Base-by-base conservation (phyloP, 2,113 vertebrate species). In the Atherinomorus stipes region DNA sequence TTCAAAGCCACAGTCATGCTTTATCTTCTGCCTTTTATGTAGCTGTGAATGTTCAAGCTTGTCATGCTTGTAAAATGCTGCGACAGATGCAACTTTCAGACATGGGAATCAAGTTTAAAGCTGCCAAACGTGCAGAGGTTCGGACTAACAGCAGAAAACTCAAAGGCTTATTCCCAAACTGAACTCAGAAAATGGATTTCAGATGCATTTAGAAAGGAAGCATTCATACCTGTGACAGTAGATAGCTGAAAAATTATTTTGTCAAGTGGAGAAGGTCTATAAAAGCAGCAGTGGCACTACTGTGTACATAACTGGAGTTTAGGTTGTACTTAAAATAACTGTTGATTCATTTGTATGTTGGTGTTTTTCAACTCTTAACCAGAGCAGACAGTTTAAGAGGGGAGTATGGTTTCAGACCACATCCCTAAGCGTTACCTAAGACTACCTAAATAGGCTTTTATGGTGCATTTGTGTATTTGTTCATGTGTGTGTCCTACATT, bases 331-430 rank as follows among this genome's bases (percentile, higher is more conserved):
- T 45, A 26, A 68, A 42, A 54, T 50, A 25, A 45, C 12, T 68
- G 25, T 49, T 77, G 58, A 68, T 68, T 53, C 49, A 47, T 18
- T 40, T 42, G 42, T 63, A 53, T 42, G 44, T 2, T 40, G 34
- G 72, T 64, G 57, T 64, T 64, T 56, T 23, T 71, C 21, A 56
- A 22, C 18, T 50, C 68, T 74, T 62, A 85, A 79, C 50, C 1
- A 60, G 58, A 74, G 34, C 4, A 65, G 79, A 79, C 74, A 81
- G 61, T 63, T 72, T 74, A 63, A 69, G 25, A 78, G 37, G 52
- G 34, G 59, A 13, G 21, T 85, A 16, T 3, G 12, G 74, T 69
- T 86, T 62, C 74, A 78, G 50, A 58, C 54, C 47, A 49, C 34
- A 52, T 52, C 50, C 50, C 31, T 18, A 51, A 54, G 44, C 44